Base-by-base conservation (phyloP, 1,140 invertebrate species). In the Adoxophyes honmai region DNA sequence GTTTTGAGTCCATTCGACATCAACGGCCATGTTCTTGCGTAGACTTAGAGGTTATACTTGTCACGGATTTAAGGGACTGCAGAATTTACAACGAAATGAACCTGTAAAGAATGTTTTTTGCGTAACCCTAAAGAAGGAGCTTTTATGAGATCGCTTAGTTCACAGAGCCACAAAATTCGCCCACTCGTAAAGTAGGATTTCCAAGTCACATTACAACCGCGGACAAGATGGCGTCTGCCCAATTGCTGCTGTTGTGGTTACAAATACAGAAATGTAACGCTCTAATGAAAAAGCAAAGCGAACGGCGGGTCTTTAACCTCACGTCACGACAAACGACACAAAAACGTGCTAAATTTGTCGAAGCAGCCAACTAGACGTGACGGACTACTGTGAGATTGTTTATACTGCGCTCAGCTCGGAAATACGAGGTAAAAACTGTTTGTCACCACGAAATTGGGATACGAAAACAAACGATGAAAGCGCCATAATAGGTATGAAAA, bases 341-440 rank as follows among this genome's bases (percentile, higher is more conserved):
- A 66, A 68, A 78, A 79, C 72, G 81, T 81, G 81, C 80, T 85
- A 86, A 86, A 86, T 79, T 77, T 70, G 66, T 69, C 65, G 69
- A 65, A 70, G 57, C 59, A 70, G 64, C 74, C 74, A 78, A 72
- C 74, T 68, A 15, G 64, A 73, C 81, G 81, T 86, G 81, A 84
- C 81, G 65, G 58, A 62, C 70, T 68, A 77, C 75, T 78, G 74
- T 71, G 66, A 60, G 68, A 67, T 66, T 79, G 72, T 80, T 82
- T 81, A 75, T 74, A 78, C 74, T 81, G 62, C 56, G 53, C 51
- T 64, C 62, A 64, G 63, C 59, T 66, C 57, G 59, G 53, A 51
- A 55, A 62, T 58, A 64, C 53, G 62, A 53, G 48, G 54, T 55
- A 64, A 72, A 69, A 62, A 68, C 57, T 59, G 55, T 58, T 57